Evolutionary conservation across 2,888 invertebrate genomes (phyloP).

Genomic region (Tridacna crocea): DNA sequence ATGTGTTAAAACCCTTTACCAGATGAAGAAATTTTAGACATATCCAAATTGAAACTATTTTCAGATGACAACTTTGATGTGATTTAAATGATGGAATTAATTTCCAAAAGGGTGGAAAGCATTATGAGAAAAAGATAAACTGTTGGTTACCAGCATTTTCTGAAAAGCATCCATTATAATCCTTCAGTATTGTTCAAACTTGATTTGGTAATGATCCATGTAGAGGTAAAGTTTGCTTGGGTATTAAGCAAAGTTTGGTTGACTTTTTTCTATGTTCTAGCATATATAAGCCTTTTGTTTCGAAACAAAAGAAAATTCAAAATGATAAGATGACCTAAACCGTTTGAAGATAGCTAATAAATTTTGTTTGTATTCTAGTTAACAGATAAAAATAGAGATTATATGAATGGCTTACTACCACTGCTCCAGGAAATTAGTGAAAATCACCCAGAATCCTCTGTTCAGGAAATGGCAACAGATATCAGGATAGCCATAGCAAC

Average conservation of each 20-base stretch:
- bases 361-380: conserved; percentile 59
- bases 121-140: neutral
- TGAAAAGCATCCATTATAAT: neutral
- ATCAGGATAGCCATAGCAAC: conserved; percentile 83
- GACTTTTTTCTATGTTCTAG: neutral
- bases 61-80: neutral
- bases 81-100: too few species aligned
- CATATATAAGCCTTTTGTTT: neutral
- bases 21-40: neutral
- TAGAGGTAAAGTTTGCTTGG: too few species aligned
- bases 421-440: conserved; percentile 73
- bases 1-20: neutral
- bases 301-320: too few species aligned
- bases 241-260: neutral
- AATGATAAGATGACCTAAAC: too few species aligned
- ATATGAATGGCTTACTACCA: conserved; percentile 77
- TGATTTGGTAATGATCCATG: too few species aligned
- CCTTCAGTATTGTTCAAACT: neutral
- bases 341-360: too few species aligned
- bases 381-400: conserved; percentile 68
- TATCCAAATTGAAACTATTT: neutral
- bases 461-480: conserved; percentile 82
- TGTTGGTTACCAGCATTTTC: neutral
- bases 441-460: conserved; percentile 69
- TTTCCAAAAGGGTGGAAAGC: neutral